Evolutionary conservation across 1,140 invertebrate genomes (phyloP), one percentile per base, ranked within the genome.

Genomic region (Lamellibrachia luymesi): DNA sequence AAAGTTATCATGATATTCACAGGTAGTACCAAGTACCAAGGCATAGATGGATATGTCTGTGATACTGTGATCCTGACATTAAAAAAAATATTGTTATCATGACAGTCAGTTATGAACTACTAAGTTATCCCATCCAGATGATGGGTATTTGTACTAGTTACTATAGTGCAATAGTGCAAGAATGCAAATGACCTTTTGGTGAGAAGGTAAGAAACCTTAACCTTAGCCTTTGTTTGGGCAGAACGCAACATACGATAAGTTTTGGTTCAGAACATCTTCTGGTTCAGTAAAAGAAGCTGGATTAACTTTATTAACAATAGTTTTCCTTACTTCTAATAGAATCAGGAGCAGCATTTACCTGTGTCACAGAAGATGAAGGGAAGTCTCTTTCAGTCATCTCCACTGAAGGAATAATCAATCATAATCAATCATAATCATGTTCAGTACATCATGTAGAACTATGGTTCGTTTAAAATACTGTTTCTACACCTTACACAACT

Each of bases 341-440:
- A 80, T 56, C 6, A 13, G 0, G 6, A 56, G 52, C 52, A 56
- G 13, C 17, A 80, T 22, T 80, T 80, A 80, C 64, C 64, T 80
- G 64, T 80, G 64, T 22, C 64, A 80, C 13, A 80, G 64, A 80
- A 6, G 64, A 2, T 80, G 64, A 80, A 80, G 64, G 64, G 17
- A 80, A 80, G 25, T 80, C 64, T 80, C 64, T 80, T 80, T 80
- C 92, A 92, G 27, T 64, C 50, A 52, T 92, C 92, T 92, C 92
- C 92, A 92, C 92, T 92, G 50, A 49, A 92, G 38, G 10, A 91
- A 91, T 50, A 91, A 91, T 10, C 91, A 91, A 51, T 25, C 91
- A 50, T 8, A 27, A 50, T 50, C n/a, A 50, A 90, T 90, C 22
- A 90, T 27, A 22, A 22, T 22, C 22, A 91, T 50, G 17, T 91